A percentile compares a stretch with the other conserved stretches of the same genome.
Evolutionary conservation across 2,113 vertebrate species (phyloP).

Genomic region (Xyrauchen texanus): DNA sequence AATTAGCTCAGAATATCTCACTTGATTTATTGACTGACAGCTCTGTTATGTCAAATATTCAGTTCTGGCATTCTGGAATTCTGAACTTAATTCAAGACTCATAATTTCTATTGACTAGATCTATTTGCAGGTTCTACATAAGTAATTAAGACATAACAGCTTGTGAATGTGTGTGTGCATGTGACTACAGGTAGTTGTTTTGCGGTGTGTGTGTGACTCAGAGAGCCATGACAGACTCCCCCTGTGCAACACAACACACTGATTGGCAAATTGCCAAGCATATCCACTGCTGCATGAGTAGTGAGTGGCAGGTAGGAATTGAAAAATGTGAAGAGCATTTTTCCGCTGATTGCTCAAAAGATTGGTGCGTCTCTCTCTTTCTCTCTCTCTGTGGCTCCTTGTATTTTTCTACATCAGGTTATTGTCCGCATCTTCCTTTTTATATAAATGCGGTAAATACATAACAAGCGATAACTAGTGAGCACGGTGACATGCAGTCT

Average conservation of each 20-base stretch:
- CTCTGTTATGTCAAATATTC: background rate
- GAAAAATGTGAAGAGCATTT: conserved; percentile 65
- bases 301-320: conserved; percentile 66
- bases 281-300: conserved; percentile 50
- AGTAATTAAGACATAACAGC: background rate
- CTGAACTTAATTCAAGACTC: conserved; percentile 3
- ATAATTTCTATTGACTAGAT: conserved; percentile 21
- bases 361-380: conserved; percentile 40
- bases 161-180: background rate
- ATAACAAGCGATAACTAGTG: conserved; percentile 55
- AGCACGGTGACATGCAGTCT: conserved; percentile 51
- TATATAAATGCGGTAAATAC: conserved; percentile 60
- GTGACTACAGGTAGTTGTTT: conserved; percentile 30
- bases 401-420: conserved; percentile 36
- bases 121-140: background rate
- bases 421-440: conserved; percentile 55
- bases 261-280: conserved; percentile 65
- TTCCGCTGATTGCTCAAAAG: conserved; percentile 60
- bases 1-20: conserved; percentile 3
- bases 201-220: conserved; percentile 22
- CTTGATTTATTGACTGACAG: background rate
- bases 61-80: background rate
- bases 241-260: conserved; percentile 60
- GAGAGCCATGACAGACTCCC: conserved; percentile 56
- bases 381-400: conserved; percentile 34